Percentiles rank a stretch among this genome's conserved stretches.
phyloP scores from a whole-genome alignment of 2,888 invertebrate genomes.

The Harmothoe impar region DNA sequence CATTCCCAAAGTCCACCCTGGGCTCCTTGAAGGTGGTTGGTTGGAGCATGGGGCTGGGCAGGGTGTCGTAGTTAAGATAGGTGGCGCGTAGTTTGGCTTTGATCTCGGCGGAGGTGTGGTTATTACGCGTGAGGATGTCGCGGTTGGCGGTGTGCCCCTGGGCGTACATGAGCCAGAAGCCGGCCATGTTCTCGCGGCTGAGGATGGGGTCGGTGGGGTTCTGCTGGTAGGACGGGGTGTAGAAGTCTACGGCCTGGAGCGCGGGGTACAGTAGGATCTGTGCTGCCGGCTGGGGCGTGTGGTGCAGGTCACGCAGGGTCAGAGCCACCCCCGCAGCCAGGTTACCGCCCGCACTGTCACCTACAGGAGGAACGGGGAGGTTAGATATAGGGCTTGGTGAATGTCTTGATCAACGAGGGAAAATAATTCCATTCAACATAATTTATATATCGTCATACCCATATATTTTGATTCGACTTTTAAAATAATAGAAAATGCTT shows the following conservation, averaged over 20 bases:
- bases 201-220: constrained; percentile 69
- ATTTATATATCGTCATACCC: neutral
- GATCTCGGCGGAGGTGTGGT: constrained; percentile 73
- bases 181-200: constrained; percentile 68
- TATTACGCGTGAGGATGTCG: constrained; percentile 71
- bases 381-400: neutral
- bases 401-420: neutral
- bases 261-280: constrained; percentile 82
- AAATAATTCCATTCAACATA: neutral
- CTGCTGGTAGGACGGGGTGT: constrained; percentile 74
- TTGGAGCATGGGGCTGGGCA: constrained; percentile 62
- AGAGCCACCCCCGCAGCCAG: constrained; percentile 9
- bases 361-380: neutral
- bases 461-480: no score
- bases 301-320: neutral
- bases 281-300: constrained; percentile 26
- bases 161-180: constrained; percentile 68
- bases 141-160: constrained; percentile 69
- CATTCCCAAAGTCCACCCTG: constrained; percentile 30
- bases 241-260: constrained; percentile 81
- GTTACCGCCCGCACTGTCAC: constrained; percentile 44
- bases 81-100: constrained; percentile 67
- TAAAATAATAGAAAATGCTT: no score
- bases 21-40: neutral
- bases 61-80: constrained; percentile 45